Evolutionary conservation across 2,113 vertebrate genomes (phyloP).

Genomic region (Dasypus novemcinctus): DNA sequence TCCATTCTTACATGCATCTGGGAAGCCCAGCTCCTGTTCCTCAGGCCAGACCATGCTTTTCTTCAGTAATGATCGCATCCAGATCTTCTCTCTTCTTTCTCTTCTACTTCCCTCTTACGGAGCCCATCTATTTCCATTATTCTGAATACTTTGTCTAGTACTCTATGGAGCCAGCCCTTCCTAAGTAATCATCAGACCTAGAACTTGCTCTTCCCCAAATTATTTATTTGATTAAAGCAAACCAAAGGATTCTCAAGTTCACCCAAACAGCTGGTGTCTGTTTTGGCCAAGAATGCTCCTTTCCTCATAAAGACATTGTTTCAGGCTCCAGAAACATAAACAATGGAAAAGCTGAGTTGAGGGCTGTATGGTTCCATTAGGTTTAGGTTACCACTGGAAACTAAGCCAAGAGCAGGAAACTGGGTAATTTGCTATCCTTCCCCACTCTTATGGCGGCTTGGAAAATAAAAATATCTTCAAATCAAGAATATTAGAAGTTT

Average conservation of each 20-base stretch:
- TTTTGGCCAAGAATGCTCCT: slow-evolving; percentile 71
- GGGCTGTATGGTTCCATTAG: not conserved
- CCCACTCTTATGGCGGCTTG: accelerated
- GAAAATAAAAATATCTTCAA: not conserved
- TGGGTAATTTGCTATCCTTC: not conserved
- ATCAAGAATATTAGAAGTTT: not conserved
- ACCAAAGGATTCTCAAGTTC: slow-evolving; percentile 72
- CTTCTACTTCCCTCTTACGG: slow-evolving; percentile 77
- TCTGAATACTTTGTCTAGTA: slow-evolving; percentile 54
- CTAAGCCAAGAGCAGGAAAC: not conserved
- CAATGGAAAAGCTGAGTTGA: slow-evolving; percentile 41
- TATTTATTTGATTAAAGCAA: slow-evolving; percentile 81
- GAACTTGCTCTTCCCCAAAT: slow-evolving; percentile 67
- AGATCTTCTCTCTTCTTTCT: slow-evolving; percentile 75
- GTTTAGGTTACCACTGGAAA: slow-evolving; percentile 36
- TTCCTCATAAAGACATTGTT: slow-evolving; percentile 58
- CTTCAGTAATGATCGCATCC: slow-evolving; percentile 78
- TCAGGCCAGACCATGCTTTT: slow-evolving; percentile 70
- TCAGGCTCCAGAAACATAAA: slow-evolving; percentile 45
- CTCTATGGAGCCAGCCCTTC: slow-evolving; percentile 64
- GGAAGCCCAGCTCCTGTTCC: not conserved
- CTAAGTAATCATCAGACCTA: slow-evolving; percentile 77
- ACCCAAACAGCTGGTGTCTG: slow-evolving; percentile 75
- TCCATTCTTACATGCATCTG: not conserved
- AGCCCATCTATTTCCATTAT: slow-evolving; percentile 74